Evolutionary conservation across 2,113 vertebrate species (phyloP), one percentile per base, ranked within the genome.

Genomic region (Campylomormyrus numenius): DNA sequence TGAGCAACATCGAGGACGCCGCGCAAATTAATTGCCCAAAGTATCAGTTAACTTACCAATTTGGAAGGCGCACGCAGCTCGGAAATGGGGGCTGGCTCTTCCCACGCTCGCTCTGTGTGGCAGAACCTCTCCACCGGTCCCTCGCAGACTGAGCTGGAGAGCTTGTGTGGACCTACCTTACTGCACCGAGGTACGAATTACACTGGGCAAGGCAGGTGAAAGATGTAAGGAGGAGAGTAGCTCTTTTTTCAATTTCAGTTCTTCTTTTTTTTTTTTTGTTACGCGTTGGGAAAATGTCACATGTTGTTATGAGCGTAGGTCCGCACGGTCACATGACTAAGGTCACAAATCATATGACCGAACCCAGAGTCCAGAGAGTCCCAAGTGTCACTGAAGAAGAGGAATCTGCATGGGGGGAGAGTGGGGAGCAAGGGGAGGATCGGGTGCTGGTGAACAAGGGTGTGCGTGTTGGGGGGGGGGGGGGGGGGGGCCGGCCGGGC

Each of bases 291-390:
- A 91, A 91, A 88, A 91, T 92, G 95, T 94, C 95, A 94, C 94
- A 93, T 90, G 95, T 92, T 92, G 94, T 93, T 53, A 86, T 46
- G 19, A 94, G 93, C 94, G 93, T 89, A 93, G 77, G 89, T 90
- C 90, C 88, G 91, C 90, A 88, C 86, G 58, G 0, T 94, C 93
- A 93, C 93, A 77, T 92, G 95, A 94, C 88, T 48, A 87, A 93
- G 94, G 95, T 93, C 94, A 92, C 93, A 93, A 90, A 92, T 94
- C 94, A 93, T 91, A 90, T 93, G 94, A 92, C 0, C 58, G 39
- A 84, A 87, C 70, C 91, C 90, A 88, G 89, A 85, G 31, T 62
- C 91, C 92, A 85, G 93, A 92, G 70, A 48, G 3, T 58, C 35
- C 87, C 48, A 89, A 48, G 87, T 27, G 91, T 80, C 92, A 90